A percentile compares a stretch with the other conserved stretches of the same genome.
These are phyloP conservation scores for Opisthocomus hoazin DNA, from an alignment of 2,113 vertebrate species.

Conservation along the genomic window DNA sequence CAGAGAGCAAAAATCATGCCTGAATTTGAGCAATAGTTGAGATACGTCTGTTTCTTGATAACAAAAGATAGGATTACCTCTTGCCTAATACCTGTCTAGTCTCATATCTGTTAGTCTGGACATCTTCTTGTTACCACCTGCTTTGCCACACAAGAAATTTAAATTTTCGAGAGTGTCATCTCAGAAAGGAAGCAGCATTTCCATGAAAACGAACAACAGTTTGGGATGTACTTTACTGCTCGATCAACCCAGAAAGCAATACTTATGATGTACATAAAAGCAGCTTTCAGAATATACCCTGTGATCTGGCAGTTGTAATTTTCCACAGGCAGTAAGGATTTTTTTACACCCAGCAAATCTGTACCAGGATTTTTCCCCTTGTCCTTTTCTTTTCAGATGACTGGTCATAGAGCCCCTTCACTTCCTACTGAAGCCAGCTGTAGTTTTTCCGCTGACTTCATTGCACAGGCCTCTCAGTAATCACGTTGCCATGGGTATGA, in stretches of 20 bases:
- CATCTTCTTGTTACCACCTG: background rate
- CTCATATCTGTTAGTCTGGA: background rate
- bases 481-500: background rate
- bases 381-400: background rate
- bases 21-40: background rate
- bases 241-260: background rate
- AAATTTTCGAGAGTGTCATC: background rate
- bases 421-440: background rate
- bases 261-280: background rate
- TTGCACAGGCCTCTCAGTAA: background rate
- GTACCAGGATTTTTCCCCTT: background rate
- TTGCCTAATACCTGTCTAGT: background rate
- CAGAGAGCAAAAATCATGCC: background rate
- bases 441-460: constrained; percentile 22
- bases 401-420: background rate
- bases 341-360: background rate
- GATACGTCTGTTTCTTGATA: background rate
- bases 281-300: background rate
- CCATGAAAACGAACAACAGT: background rate
- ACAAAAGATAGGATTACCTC: background rate
- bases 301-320: background rate
- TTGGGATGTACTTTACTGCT: background rate
- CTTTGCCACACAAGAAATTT: background rate
- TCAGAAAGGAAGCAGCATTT: background rate
- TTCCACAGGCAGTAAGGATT: background rate